Conservation (phyloP, 2,797 vertebrate species). For the Notolabrus celidotus region DNA sequence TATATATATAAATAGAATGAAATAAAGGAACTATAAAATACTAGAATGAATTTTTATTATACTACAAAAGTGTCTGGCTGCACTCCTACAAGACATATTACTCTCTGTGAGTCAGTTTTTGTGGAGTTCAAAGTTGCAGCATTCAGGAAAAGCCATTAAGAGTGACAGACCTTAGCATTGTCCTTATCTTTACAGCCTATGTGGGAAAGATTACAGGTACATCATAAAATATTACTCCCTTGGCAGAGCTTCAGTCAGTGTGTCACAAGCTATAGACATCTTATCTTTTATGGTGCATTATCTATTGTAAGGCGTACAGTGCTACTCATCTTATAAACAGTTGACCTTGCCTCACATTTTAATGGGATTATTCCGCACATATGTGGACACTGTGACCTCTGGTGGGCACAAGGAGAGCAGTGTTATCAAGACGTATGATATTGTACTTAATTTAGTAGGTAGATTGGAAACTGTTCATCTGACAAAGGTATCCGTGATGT, state of each 20-base stretch:
- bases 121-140: constrained; percentile 5
- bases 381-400: not conserved
- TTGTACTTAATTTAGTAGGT: not conserved
- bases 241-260: constrained; percentile 29
- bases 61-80: not conserved
- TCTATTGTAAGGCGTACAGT: not conserved
- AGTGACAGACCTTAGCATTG: not conserved
- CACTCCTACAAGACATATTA: not conserved
- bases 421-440: constrained; percentile 20
- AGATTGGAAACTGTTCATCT: not conserved
- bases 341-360: not conserved
- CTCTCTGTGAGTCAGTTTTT: not conserved
- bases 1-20: no score
- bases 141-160: not conserved
- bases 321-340: not conserved
- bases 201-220: constrained; percentile 19
- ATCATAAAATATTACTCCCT: constrained; percentile 27
- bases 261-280: constrained; percentile 2
- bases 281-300: constrained; percentile 23
- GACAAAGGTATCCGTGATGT: no score
- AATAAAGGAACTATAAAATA: no score
- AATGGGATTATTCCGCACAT: not conserved
- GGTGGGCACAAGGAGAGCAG: not conserved
- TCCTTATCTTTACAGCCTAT: constrained; percentile 17
- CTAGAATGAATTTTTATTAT: no score